Evolutionary conservation across 2,888 invertebrate genomes (phyloP).

Genomic region (Thyatira batis): DNA sequence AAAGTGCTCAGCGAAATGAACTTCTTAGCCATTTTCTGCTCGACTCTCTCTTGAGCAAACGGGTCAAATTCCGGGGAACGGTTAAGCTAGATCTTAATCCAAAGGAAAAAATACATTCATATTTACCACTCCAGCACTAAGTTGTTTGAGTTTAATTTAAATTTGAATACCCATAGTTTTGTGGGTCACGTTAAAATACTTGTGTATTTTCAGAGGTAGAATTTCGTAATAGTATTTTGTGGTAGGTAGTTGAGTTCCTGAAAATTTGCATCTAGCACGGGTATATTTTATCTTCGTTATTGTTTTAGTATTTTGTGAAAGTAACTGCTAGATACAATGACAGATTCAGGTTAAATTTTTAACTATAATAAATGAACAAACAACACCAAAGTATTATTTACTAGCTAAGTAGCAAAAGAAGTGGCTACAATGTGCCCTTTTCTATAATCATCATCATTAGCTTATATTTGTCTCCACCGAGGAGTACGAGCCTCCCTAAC

Average conservation of each 20-base stretch:
- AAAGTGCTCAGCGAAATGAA: constrained; percentile 2
- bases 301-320: neutral
- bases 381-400: too few relatives aligned
- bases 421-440: too few relatives aligned
- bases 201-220: neutral
- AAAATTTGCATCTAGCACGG: neutral
- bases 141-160: neutral
- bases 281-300: neutral
- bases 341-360: too few relatives aligned
- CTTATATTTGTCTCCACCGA: too few relatives aligned
- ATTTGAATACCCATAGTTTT: neutral
- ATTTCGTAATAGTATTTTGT: neutral
- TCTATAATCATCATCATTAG: too few relatives aligned
- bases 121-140: constrained; percentile 3
- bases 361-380: too few relatives aligned
- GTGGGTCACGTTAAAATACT: neutral
- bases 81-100: constrained; percentile 9
- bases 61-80: constrained; percentile 11
- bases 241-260: neutral
- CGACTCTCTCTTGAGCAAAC: constrained; percentile 6
- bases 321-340: too few relatives aligned
- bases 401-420: too few relatives aligned
- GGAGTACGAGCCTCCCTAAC: too few relatives aligned
- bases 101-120: constrained; percentile 11
- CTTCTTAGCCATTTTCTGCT: constrained; percentile 9